Conservation (phyloP, 2,888 invertebrate genomes). For the Morpho achilles region DNA sequence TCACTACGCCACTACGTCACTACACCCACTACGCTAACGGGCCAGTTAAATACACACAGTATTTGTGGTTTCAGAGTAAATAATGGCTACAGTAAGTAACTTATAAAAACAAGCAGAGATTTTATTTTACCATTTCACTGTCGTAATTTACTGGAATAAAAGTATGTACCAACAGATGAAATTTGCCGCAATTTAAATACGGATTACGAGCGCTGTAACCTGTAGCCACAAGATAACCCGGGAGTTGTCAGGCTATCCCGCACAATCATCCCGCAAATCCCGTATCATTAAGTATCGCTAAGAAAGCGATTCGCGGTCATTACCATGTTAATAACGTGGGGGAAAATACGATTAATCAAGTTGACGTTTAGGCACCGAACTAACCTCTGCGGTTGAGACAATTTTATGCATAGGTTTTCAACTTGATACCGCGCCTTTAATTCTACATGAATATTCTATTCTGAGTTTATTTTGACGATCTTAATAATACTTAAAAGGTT, state of each 20-base stretch:
- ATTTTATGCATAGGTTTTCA: conserved; percentile 71
- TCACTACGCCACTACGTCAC: no score
- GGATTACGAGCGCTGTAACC: conserved; percentile 34
- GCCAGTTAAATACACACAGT: no score
- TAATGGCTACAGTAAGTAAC: no score
- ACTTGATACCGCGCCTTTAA: conserved; percentile 29
- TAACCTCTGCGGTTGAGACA: conserved; percentile 57
- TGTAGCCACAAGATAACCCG: conserved; percentile 56
- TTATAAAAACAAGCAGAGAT: no score
- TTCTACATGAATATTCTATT: conserved; percentile 27
- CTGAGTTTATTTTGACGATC: conserved; percentile 18
- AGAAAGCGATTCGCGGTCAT: conserved; percentile 76
- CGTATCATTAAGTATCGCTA: conserved; percentile 76
- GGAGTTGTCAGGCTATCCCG: conserved; percentile 41
- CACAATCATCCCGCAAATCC: conserved; percentile 72
- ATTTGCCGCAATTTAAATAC: conserved; percentile 18
- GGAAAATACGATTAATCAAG: conserved; percentile 73
- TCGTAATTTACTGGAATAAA: no score
- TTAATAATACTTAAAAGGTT: background rate
- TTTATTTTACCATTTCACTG: no score
- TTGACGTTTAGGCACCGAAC: conserved; percentile 61
- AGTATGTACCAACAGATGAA: background rate
- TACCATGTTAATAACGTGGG: conserved; percentile 78
- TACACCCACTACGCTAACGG: no score
- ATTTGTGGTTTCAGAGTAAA: no score